Conservation (phyloP, 2,113 vertebrate species). For the Camarhynchus parvulus region DNA sequence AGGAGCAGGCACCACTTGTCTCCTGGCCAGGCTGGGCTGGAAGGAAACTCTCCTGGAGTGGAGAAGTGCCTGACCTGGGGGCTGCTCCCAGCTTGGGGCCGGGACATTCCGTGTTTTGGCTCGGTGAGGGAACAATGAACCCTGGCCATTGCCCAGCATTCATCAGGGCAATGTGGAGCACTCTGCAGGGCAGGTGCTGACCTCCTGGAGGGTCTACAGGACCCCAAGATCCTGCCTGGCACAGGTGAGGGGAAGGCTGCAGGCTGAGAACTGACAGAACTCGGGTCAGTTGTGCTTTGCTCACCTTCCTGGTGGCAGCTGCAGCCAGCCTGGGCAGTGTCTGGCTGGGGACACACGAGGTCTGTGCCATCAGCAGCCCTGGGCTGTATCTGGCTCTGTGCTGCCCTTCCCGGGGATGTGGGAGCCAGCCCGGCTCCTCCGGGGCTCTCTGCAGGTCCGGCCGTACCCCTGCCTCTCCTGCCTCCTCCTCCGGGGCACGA, state of each 20-base stretch:
- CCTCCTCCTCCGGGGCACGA: background rate
- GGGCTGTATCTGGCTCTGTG: fast-evolving
- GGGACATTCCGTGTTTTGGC: fast-evolving
- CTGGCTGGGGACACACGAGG: background rate
- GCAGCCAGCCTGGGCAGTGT: background rate
- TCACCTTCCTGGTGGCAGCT: background rate
- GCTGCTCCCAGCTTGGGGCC: fast-evolving
- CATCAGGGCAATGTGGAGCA: background rate
- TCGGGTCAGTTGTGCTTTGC: background rate
- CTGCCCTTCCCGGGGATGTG: background rate
- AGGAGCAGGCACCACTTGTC: background rate
- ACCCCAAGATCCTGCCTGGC: background rate
- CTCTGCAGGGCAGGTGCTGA: background rate
- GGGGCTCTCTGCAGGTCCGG: background rate
- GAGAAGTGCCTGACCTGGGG: background rate
- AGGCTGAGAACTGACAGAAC: background rate
- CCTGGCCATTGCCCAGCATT: fast-evolving
- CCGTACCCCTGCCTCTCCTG: background rate
- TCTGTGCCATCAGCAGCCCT: fast-evolving
- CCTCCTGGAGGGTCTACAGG: background rate
- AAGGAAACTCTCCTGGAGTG: background rate
- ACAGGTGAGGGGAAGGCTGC: background rate
- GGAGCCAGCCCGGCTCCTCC: background rate
- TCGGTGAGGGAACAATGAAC: background rate
- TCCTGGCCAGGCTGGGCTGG: background rate